phyloP scores from a whole-genome alignment of 2,888 invertebrate genomes.

The Polydesmus complanatus region DNA sequence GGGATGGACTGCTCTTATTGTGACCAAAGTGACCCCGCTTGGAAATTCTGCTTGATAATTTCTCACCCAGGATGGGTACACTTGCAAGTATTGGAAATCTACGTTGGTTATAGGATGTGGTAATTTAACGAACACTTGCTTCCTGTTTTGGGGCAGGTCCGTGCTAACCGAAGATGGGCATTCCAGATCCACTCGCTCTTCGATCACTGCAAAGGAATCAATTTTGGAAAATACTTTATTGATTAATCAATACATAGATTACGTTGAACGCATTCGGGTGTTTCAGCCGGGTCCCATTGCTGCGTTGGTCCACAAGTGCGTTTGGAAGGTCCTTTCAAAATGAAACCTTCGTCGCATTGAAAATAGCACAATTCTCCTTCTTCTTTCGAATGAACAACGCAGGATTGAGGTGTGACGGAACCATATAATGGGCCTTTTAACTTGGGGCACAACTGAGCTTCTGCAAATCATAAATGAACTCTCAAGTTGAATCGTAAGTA shows the following conservation, averaged over 20 bases:
- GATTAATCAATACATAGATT: background rate
- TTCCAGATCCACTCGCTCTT: background rate
- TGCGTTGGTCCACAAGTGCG: constrained; percentile 39
- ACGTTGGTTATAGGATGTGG: constrained; percentile 3
- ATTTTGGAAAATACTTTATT: background rate
- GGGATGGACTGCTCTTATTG: constrained; percentile 1
- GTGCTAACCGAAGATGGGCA: constrained; percentile 6
- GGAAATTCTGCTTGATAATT: constrained; percentile 5
- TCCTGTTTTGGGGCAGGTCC: background rate
- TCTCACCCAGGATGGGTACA: constrained; percentile 4
- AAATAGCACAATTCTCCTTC: constrained; percentile 30
- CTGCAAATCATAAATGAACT: too few species aligned
- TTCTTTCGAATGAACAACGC: constrained; percentile 1
- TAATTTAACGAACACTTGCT: background rate
- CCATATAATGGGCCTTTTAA: background rate
- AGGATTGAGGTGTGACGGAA: constrained; percentile 2
- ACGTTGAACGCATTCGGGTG: constrained; percentile 11
- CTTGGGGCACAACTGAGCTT: background rate
- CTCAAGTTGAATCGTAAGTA: too few species aligned
- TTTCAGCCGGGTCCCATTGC: constrained; percentile 30
- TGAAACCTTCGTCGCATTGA: constrained; percentile 41
- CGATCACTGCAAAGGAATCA: background rate
- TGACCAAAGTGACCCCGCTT: constrained; percentile 4
- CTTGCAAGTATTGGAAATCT: background rate
- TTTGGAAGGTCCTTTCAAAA: constrained; percentile 39